Base-by-base conservation (phyloP, 2,888 invertebrate species). In the Notodonta dromedarius region DNA sequence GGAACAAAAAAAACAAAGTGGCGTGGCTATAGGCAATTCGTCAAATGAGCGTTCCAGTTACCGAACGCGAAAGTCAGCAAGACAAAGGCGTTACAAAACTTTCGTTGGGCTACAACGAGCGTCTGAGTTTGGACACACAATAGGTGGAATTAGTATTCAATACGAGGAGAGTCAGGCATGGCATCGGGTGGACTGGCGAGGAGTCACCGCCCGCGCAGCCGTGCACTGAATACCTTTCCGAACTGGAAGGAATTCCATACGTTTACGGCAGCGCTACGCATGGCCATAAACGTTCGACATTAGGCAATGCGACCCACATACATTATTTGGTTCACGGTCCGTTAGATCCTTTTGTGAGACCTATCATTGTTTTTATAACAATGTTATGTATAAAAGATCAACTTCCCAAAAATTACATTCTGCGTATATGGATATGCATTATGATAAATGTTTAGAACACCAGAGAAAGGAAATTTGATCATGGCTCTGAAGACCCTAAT, bases 81-180 rank as follows among this genome's bases (percentile, higher is more conserved):
- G 84, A 90, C 88, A 88, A 90, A 89, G 85, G 83, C 84, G 82
- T 88, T 88, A 89, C 89, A 86, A 89, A 90, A 89, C 86, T 89
- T 87, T 89, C 87, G 84, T 86, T 86, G 81, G 80, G 76, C 82
- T 82, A 79, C 80, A 78, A 77, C 81, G 79, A 84, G 75, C 79
- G 80, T 80, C 78, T 80, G 76, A 82, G 80, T 82, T 85, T 74
- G 78, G 74, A 74, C 74, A 78, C 76, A 90, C 87, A 89, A 89
- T 86, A 80, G 83, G 46, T 67, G 76, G 63, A 80, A 93, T 93
- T 93, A 91, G 89, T 92, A 93, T 93, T 89, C 93, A 73, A 78
- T 77, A 77, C 81, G 81, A 80, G 76, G 77, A 78, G 75, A 76
- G 73, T 70, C 82, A 80, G 82, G 84, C 84, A 83, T 85, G 84